Evolutionary conservation across 2,797 vertebrate species (phyloP).

Genomic region (Hyperoplus lanceolatus): DNA sequence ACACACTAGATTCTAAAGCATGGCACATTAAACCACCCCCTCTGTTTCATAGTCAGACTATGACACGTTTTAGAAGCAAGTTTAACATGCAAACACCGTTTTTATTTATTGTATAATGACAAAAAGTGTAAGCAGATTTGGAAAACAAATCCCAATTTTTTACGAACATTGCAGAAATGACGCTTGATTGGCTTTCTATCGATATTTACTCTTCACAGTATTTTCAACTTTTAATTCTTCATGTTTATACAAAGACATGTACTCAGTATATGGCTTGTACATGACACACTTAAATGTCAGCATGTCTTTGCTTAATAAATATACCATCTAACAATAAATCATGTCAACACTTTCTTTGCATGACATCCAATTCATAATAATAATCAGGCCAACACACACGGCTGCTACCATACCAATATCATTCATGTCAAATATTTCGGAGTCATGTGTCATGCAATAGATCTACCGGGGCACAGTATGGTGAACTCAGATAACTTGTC

Average conservation of each 20-base stretch:
- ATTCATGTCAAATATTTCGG: not conserved
- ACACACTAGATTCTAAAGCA: not conserved
- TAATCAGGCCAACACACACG: too few species aligned
- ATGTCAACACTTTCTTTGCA: not conserved
- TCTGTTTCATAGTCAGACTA: not conserved
- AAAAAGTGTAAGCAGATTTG: not conserved
- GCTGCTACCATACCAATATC: not conserved
- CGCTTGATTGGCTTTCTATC: not conserved
- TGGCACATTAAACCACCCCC: not conserved
- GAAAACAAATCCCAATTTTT: not conserved
- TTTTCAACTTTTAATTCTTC: not conserved
- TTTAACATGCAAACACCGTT: not conserved
- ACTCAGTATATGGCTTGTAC: not conserved
- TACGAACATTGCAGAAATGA: not conserved
- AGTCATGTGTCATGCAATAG: not conserved
- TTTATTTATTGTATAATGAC: not conserved
- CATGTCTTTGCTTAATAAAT: not conserved
- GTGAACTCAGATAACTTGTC: constrained; percentile 33
- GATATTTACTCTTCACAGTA: not conserved
- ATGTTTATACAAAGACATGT: not conserved
- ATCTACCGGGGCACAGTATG: constrained; percentile 6
- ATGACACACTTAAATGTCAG: not conserved
- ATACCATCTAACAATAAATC: not conserved
- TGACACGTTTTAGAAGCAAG: not conserved
- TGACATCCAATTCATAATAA: not conserved